Evolutionary conservation across 2,113 vertebrate genomes (phyloP).

Genomic region (Sardina pilchardus): DNA sequence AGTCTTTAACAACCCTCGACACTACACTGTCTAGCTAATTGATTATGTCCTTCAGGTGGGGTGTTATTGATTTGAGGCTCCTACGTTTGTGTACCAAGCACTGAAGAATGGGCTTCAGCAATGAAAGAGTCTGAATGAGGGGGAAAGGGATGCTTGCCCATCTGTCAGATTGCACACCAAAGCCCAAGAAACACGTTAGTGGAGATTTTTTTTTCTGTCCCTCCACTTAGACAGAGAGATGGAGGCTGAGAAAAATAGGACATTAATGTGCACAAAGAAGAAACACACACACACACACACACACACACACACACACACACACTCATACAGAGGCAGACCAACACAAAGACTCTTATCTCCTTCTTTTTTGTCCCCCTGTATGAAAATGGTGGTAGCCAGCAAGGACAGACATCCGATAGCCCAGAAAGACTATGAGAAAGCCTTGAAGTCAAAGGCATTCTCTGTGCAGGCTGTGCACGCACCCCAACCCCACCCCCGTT

Average conservation of each 20-base stretch:
- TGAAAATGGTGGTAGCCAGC: constrained; percentile 85
- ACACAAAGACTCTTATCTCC: constrained; percentile 82
- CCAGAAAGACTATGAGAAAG: constrained; percentile 85
- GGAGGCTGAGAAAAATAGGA: neutral
- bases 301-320: neutral
- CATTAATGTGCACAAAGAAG: neutral
- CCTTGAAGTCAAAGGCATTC: constrained; percentile 89
- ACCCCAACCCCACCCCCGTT: constrained; percentile 41
- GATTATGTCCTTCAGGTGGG: constrained; percentile 15
- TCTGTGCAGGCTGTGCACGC: constrained; percentile 70
- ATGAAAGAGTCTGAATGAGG: neutral
- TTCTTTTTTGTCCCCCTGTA: constrained; percentile 71
- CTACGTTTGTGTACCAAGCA: neutral
- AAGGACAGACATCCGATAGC: constrained; percentile 88
- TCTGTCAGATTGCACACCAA: constrained; percentile 8
- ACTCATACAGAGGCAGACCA: neutral
- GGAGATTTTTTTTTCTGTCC: neutral
- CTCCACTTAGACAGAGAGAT: neutral
- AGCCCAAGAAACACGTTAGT: neutral
- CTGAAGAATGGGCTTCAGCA: constrained; percentile 65
- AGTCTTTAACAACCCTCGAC: constrained; percentile 6
- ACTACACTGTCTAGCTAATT: constrained; percentile 14
- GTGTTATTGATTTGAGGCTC: constrained; percentile 8
- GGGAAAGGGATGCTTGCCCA: neutral
- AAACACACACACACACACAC: neutral